Percentiles rank a stretch among this genome's conserved stretches.
These are phyloP conservation scores for Tenodera sinensis DNA, from an alignment of 2,888 invertebrate genomes.

Conservation along the genomic window DNA sequence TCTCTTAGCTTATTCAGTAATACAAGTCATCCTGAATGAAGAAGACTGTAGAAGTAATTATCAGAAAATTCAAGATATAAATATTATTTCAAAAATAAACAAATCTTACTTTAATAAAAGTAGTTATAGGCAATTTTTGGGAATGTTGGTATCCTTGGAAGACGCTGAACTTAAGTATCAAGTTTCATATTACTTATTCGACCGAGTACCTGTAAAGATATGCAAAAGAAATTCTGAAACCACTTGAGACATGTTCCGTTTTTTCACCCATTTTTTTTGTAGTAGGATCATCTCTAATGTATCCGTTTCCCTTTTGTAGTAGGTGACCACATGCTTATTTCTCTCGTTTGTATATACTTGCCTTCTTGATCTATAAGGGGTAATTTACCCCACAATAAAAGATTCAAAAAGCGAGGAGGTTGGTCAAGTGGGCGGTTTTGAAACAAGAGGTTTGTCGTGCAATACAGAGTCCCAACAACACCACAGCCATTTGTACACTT, in stretches of 20 bases:
- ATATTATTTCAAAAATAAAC: no score
- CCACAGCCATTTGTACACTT: not conserved
- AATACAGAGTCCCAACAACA: not conserved
- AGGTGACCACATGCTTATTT: not conserved
- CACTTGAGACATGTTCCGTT: not conserved
- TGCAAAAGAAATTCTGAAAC: no score
- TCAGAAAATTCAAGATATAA: no score
- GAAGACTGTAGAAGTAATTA: no score
- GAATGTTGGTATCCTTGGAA: no score
- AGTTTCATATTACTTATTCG: no score
- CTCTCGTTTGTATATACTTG: not conserved
- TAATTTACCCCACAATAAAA: not conserved
- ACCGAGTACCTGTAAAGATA: no score
- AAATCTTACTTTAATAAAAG: no score
- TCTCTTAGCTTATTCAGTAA: no score
- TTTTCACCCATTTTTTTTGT: not conserved
- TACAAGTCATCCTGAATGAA: no score
- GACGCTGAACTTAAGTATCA: no score
- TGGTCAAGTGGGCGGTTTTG: not conserved
- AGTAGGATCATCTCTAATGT: not conserved
- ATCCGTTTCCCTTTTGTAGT: not conserved
- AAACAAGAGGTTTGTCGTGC: not conserved
- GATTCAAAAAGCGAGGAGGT: not conserved
- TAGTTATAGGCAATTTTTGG: no score
- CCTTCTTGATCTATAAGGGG: not conserved